phyloP scores from a whole-genome alignment of 2,113 vertebrate species.

The Callaeas wilsoni region DNA sequence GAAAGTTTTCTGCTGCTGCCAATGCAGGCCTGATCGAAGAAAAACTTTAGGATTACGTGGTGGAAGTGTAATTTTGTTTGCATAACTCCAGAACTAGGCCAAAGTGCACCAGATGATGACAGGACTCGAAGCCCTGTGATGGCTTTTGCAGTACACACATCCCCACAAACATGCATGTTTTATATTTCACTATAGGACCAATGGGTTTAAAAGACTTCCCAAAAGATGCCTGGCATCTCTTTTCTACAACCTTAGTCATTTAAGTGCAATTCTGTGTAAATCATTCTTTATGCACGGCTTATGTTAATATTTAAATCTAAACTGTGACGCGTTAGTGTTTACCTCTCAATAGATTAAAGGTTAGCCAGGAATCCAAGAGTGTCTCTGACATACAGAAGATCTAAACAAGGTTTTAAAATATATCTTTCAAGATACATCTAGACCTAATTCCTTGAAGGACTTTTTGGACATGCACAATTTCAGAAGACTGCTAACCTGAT shows the following conservation, averaged over 20 bases:
- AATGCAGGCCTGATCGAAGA: background rate
- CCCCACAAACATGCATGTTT: fast-evolving
- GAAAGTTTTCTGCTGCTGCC: background rate
- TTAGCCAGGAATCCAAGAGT: background rate
- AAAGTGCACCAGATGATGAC: background rate
- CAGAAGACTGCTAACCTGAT: background rate
- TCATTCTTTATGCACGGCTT: background rate
- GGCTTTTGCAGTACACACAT: background rate
- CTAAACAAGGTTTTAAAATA: background rate
- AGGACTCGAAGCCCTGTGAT: background rate
- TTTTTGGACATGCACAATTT: background rate
- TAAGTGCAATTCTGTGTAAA: background rate
- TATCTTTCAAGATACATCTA: background rate
- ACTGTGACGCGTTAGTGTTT: background rate
- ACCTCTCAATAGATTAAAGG: background rate
- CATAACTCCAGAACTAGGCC: background rate
- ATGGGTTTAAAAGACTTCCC: background rate
- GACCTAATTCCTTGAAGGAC: background rate
- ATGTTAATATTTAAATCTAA: background rate
- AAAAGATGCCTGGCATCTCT: background rate
- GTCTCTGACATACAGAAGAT: background rate
- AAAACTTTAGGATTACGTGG: background rate
- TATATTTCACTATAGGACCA: background rate
- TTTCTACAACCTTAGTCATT: background rate
- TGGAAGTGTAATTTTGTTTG: background rate